Base-by-base conservation (phyloP, 2,113 vertebrate species). In the Penelope pileata region DNA sequence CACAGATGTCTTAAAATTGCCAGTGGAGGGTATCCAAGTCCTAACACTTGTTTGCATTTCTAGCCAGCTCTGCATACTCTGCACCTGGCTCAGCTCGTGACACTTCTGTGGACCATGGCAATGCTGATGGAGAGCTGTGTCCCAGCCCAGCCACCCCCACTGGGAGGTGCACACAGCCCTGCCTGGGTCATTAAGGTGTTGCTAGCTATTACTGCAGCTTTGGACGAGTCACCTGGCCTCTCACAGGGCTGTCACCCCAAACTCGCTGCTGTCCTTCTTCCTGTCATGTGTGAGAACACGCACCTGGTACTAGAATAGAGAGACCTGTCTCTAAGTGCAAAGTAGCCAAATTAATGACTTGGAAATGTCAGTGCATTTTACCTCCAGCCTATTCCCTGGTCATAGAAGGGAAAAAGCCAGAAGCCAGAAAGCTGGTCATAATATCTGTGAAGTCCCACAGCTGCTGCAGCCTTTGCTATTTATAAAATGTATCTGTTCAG, bases 251-350 rank as follows among this genome's bases (percentile, higher is more conserved):
- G 54, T 74, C 83, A 88, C 36, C 38, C 58, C 22, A 45, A 13
- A 34, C 53, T 21, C 21, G 54, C 26, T 86, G 69, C 50, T 53
- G 34, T 53, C 17, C 23, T 26, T 83, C 76, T 40, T 67, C 70
- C 26, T 87, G 4, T 40, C 1, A 0, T n/a, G 38, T 45, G 6
- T 14, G 59, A 32, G 48, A 80, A 80, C 0, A 0, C 34, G 70
- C 36, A 48, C 16, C 13, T 56, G 8, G 42, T 51, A 40, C 58
- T 92, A 53, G 51, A 47, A 48, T 3, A 68, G 15, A 54, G 19
- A 17, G 14, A 38, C 22, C 60, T 62, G 19, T 16, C 23, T 89
- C 66, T 68, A 27, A 70, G 48, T 48, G 38, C 75, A 90, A 67
- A 77, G 59, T 38, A 47, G 27, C 9, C 2, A 0, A 40, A 19